Conservation (phyloP, 2,113 vertebrate species). For the Daboia siamensis region DNA sequence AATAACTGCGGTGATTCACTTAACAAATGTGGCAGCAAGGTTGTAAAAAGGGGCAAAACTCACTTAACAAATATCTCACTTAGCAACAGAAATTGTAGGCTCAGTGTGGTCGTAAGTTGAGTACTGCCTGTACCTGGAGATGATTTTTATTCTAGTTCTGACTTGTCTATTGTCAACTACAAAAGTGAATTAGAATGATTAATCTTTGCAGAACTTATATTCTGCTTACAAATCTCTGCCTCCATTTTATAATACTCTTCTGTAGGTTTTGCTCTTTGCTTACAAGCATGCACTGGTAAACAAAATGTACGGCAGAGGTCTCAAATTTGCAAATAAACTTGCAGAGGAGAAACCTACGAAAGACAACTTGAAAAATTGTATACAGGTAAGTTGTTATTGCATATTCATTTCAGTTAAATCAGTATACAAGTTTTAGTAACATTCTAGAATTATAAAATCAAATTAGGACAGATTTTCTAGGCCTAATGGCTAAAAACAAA, state of each 20-base stretch:
- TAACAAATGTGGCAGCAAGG: neutral
- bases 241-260: neutral
- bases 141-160: neutral
- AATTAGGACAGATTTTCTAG: neutral
- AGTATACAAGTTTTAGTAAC: neutral
- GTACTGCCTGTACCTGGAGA: neutral
- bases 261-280: constrained; percentile 91
- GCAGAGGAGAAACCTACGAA: constrained; percentile 95
- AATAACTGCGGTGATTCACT: neutral
- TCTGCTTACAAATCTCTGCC: neutral
- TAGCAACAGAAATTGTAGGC: neutral
- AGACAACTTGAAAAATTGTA: constrained; percentile 95
- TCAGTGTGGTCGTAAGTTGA: neutral
- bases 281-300: constrained; percentile 95
- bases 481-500: neutral
- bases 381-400: constrained; percentile 77
- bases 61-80: neutral
- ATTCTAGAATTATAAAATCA: neutral
- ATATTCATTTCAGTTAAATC: neutral
- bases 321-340: constrained; percentile 92
- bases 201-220: neutral
- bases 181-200: neutral
- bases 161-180: neutral
- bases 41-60: neutral
- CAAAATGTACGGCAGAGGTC: constrained; percentile 92